Percentiles rank a stretch among this genome's conserved stretches.
These are phyloP conservation scores for Gracilinanus agilis DNA, from an alignment of 2,113 vertebrate genomes.

Conservation along the genomic window DNA sequence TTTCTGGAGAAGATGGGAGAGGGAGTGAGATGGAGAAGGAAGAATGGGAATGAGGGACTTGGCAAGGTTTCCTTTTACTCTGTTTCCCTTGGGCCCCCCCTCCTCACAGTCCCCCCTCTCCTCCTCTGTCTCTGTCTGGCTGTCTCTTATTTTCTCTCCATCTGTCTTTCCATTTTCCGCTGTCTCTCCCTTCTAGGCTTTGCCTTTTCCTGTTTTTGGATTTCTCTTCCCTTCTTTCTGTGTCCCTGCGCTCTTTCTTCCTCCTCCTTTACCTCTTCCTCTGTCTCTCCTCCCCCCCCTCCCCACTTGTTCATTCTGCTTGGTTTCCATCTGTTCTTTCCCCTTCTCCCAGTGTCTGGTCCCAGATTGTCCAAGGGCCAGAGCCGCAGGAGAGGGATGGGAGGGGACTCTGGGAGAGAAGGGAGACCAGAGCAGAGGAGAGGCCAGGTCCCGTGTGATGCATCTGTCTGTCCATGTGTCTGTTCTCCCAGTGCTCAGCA, in stretches of 20 bases:
- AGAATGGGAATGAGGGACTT: neutral
- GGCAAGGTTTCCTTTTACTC: neutral
- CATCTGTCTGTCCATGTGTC: neutral
- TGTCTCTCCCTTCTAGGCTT: neutral
- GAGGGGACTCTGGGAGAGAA: neutral
- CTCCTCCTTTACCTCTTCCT: conserved; percentile 48
- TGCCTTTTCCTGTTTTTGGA: neutral
- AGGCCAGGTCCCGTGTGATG: neutral
- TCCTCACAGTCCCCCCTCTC: neutral
- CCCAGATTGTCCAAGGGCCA: conserved; percentile 44
- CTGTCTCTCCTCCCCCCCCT: neutral
- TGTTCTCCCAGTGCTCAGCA: conserved; percentile 92
- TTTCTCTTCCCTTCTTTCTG: neutral
- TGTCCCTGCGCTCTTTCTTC: conserved; percentile 13
- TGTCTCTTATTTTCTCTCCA: neutral
- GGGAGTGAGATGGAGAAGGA: neutral
- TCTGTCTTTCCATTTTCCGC: neutral
- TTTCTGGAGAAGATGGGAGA: neutral
- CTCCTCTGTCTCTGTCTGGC: neutral
- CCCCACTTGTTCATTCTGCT: conserved; percentile 63
- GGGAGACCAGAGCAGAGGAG: neutral
- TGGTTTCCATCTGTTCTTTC: conserved; percentile 69
- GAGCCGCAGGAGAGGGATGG: neutral
- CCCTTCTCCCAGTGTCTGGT: conserved; percentile 35
- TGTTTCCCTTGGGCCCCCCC: no score